Evolutionary conservation across 2,888 invertebrate species (phyloP).

Genomic region (Ophraella communa): DNA sequence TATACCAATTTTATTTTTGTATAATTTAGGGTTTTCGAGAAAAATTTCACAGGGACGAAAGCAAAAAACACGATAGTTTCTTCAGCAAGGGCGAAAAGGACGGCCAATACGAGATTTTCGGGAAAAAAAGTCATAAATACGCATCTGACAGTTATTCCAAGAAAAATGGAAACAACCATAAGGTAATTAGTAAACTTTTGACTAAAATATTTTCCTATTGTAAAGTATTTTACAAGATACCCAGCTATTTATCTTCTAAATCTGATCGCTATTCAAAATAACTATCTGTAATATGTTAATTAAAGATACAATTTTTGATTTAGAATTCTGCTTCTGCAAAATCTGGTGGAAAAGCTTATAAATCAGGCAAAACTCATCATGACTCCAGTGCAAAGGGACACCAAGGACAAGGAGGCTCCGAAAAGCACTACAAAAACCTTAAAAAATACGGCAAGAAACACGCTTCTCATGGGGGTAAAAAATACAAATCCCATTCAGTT

Average conservation of each 20-base stretch:
- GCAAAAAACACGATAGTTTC: slow-evolving; percentile 59
- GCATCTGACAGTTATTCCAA: slow-evolving; percentile 39
- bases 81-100: slow-evolving; percentile 59
- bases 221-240: too few relatives aligned
- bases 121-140: slow-evolving; percentile 54
- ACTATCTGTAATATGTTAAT: too few relatives aligned
- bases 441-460: slow-evolving; percentile 53
- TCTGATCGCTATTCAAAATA: too few relatives aligned
- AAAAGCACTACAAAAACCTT: slow-evolving; percentile 50
- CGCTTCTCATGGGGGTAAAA: slow-evolving; percentile 51
- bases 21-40: slow-evolving; percentile 58
- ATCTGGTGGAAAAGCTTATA: slow-evolving; percentile 51
- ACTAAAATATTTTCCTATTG: too few relatives aligned
- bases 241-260: too few relatives aligned
- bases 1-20: background rate
- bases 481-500: slow-evolving; percentile 35
- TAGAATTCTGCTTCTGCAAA: slow-evolving; percentile 48
- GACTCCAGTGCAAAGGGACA: slow-evolving; percentile 51
- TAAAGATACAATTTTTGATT: too few relatives aligned
- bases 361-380: slow-evolving; percentile 51
- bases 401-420: slow-evolving; percentile 47
- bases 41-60: slow-evolving; percentile 60
- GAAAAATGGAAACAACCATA: slow-evolving; percentile 41
- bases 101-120: slow-evolving; percentile 56
- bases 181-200: slow-evolving; percentile 36